Percentiles rank a stretch among this genome's conserved stretches.
Evolutionary conservation across 2,113 vertebrate species (phyloP).

Genomic region (Macaca nemestrina): DNA sequence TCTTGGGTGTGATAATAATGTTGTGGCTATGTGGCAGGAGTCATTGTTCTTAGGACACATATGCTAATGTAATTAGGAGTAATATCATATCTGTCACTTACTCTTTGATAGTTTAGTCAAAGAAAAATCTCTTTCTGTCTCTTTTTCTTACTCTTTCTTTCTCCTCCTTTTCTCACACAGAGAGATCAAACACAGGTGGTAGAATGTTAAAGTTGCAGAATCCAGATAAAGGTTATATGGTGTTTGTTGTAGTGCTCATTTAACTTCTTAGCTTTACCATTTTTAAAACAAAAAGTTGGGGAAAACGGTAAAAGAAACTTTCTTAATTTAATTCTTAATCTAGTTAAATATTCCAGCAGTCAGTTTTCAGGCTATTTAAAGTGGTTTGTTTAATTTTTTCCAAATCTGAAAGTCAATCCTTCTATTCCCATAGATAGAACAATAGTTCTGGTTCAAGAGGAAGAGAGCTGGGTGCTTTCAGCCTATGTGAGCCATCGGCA

Average conservation of each 20-base stretch:
- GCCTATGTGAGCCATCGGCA: not conserved
- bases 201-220: not conserved
- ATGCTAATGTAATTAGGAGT: not conserved
- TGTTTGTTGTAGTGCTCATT: not conserved
- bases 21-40: not conserved
- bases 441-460: not conserved
- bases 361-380: not conserved
- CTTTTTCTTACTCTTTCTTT: not conserved
- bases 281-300: not conserved
- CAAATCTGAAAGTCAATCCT: not conserved
- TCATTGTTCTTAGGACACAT: not conserved
- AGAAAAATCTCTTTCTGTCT: not conserved
- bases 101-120: not conserved
- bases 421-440: not conserved
- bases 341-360: not conserved
- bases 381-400: not conserved
- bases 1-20: not conserved
- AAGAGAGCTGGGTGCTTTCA: too few relatives aligned
- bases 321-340: not conserved
- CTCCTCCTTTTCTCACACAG: not conserved
- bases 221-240: not conserved
- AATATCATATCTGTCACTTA: not conserved
- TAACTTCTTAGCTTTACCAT: not conserved
- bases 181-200: not conserved
- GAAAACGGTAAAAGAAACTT: not conserved